Evolutionary conservation across 2,113 vertebrate genomes (phyloP).

Genomic region (Limnothrissa miodon): DNA sequence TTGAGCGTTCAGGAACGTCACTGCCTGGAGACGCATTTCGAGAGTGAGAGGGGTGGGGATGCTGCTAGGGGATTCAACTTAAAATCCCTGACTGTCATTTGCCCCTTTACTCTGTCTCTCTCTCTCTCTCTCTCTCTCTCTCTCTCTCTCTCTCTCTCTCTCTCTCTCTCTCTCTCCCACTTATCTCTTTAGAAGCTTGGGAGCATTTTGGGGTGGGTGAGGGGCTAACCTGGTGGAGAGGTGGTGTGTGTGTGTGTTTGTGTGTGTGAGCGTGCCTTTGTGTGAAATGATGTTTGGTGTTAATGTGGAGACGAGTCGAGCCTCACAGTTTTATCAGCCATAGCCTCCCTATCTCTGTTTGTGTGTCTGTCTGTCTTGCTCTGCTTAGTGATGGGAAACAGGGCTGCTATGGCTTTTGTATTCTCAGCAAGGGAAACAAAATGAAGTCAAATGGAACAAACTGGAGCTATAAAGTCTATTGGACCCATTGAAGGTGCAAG

Average conservation of each 20-base stretch:
- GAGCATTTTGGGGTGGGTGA: background rate
- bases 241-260: background rate
- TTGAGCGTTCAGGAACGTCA: background rate
- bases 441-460: slow-evolving; percentile 49
- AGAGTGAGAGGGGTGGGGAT: background rate
- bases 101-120: background rate
- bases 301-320: background rate
- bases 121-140: background rate
- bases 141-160: too few species aligned
- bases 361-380: background rate
- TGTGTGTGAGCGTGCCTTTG: too few species aligned
- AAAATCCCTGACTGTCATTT: slow-evolving; percentile 20
- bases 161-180: background rate
- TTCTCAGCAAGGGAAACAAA: slow-evolving; percentile 40
- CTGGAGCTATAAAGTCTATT: slow-evolving; percentile 50
- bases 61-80: background rate
- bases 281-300: background rate
- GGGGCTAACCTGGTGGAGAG: background rate
- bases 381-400: slow-evolving; percentile 24
- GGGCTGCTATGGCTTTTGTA: slow-evolving; percentile 34
- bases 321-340: slow-evolving; percentile 46
- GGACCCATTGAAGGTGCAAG: slow-evolving; percentile 44
- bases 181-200: background rate
- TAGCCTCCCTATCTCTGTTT: background rate
- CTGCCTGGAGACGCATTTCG: slow-evolving; percentile 31